Evolutionary conservation across 2,113 vertebrate species (phyloP).

Genomic region (Meles meles): DNA sequence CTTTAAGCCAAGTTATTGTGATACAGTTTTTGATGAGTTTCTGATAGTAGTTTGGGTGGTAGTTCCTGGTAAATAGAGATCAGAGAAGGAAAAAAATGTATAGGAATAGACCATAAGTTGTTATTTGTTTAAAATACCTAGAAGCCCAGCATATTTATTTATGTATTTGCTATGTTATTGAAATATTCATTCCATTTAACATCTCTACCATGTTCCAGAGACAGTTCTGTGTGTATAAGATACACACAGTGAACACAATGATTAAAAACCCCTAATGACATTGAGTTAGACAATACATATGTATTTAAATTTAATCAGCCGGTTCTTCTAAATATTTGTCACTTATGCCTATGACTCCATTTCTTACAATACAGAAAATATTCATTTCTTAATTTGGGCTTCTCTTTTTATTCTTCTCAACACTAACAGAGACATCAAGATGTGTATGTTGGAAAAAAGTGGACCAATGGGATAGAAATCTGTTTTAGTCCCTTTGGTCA

Average conservation of each 20-base stretch:
- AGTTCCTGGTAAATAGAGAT: not conserved
- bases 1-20: not conserved
- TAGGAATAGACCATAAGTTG: not conserved
- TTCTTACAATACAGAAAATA: not conserved
- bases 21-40: not conserved
- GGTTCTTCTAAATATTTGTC: not conserved
- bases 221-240: not conserved
- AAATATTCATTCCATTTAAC: not conserved
- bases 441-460: not conserved
- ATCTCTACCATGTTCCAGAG: not conserved
- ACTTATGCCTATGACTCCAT: not conserved
- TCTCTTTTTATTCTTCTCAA: not conserved
- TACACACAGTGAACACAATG: not conserved
- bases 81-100: not conserved
- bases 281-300: not conserved
- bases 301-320: not conserved
- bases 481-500: not conserved
- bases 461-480: not conserved
- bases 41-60: not conserved
- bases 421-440: not conserved
- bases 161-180: not conserved
- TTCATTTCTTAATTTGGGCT: not conserved
- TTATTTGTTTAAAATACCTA: not conserved
- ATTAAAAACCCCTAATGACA: not conserved
- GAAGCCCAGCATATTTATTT: not conserved